Base-by-base conservation (phyloP, 1,140 invertebrate species). In the Lepidurus packardi region DNA sequence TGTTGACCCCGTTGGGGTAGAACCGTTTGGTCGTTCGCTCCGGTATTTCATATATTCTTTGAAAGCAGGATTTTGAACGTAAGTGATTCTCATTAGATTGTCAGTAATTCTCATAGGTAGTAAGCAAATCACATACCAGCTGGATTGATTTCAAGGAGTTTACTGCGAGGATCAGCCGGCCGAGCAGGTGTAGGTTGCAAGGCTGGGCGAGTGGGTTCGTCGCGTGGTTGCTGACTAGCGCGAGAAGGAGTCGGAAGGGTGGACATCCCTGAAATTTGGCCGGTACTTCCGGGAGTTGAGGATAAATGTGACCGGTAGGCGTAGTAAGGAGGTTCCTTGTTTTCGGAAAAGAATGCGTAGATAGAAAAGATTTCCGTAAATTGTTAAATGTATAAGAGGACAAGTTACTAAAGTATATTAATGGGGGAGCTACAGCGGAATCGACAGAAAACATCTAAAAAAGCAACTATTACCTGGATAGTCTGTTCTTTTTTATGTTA, bases 21-120 rank as follows among this genome's bases (percentile, higher is more conserved):
- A 73, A 7, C 47, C 75, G 16, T 45, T 86, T 10, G 91, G 90
- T 83, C 93, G 94, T 82, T 95, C 94, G 83, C 94, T 90, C 86
- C 95, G 95, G 86, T 96, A 96, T 86, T 95, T 95, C 82, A 94
- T 88, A 85, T 95, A 96, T 86, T 96, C 94, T 90, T 85, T 11
- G 86, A 84, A 34, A 3, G 34, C 3, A 34, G 34, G 3, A 3
- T 34, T 4, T 34, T 34, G 34, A 4, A 34, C 34, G 34, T 34
- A 34, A 34, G 34, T 34, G 34, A 34, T 34, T 34, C 3, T 34
- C 34, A 34, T 34, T 34, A 34, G 34, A 34, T 34, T 0, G 34
- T 4, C 34, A 34, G 34, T 34, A 4, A 34, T 34, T 34, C 34
- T 34, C 3, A 34, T 4, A 34, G 34, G 34, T 77, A 76, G 8